Conservation (phyloP, 1,140 invertebrate genomes). For the Cyclargus thomasi region DNA sequence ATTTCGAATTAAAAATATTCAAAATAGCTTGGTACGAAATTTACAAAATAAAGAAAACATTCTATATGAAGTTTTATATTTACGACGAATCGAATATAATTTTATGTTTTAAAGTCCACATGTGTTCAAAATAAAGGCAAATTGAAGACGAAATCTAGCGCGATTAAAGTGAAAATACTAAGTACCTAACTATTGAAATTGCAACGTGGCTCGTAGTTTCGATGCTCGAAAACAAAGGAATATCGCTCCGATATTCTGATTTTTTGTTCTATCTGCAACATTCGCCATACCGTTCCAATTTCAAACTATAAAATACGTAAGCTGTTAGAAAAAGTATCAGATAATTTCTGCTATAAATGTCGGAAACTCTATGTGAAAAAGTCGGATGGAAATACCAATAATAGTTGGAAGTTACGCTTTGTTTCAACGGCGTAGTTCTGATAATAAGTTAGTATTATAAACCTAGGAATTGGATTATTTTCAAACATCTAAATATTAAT, state of each 20-base stretch:
- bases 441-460: not conserved
- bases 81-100: too few species aligned
- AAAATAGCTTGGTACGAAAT: too few species aligned
- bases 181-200: not conserved
- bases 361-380: not conserved
- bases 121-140: not conserved
- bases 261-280: slow-evolving; percentile 3
- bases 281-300: not conserved
- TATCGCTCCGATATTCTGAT: not conserved
- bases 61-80: too few species aligned
- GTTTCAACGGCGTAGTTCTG: not conserved
- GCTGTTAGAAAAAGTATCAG: not conserved
- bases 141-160: not conserved
- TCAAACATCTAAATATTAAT: not conserved
- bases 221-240: slow-evolving; percentile 3
- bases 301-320: slow-evolving; percentile 1
- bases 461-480: too few species aligned
- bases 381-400: not conserved
- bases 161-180: slow-evolving; percentile 1
- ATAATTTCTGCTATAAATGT: not conserved
- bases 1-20: too few species aligned
- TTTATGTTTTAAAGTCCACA: too few species aligned
- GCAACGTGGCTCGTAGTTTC: not conserved
- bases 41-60: too few species aligned
- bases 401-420: not conserved